phyloP scores from a whole-genome alignment of 2,888 invertebrate genomes.

The Odiellus spinosus region DNA sequence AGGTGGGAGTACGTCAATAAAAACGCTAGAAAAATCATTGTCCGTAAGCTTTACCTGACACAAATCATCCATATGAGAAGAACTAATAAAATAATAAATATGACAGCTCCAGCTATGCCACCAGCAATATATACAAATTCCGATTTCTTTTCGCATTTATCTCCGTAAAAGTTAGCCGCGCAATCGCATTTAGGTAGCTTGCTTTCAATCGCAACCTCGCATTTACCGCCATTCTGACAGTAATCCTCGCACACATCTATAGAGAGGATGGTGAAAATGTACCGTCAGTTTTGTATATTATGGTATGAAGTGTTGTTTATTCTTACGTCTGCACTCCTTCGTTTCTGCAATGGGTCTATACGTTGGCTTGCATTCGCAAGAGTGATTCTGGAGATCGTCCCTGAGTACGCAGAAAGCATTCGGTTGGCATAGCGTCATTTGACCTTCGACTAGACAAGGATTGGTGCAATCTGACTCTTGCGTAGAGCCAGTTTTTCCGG shows the following conservation, averaged over 20 bases:
- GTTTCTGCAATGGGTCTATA: constrained; percentile 34
- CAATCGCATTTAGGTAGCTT: constrained; percentile 78
- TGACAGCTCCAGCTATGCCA: constrained; percentile 83
- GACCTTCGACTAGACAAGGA: constrained; percentile 59
- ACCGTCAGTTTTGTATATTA: too few relatives aligned
- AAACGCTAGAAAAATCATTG: too few relatives aligned
- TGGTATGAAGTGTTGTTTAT: neutral
- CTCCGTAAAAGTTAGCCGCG: constrained; percentile 78
- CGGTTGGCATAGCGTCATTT: constrained; percentile 60
- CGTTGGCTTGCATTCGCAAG: constrained; percentile 83
- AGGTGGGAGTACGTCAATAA: too few relatives aligned
- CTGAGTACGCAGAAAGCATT: constrained; percentile 73
- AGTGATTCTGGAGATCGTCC: constrained; percentile 65
- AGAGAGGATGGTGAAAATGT: constrained; percentile 19
- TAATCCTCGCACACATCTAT: constrained; percentile 63
- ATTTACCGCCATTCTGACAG: constrained; percentile 79
- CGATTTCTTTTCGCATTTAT: constrained; percentile 75
- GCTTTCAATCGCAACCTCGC: constrained; percentile 52
- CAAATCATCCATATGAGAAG: constrained; percentile 95
- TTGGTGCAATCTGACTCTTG: constrained; percentile 70
- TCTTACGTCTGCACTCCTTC: constrained; percentile 42
- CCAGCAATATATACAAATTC: constrained; percentile 89
- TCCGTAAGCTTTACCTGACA: constrained; percentile 33
- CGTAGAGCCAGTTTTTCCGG: constrained; percentile 59
- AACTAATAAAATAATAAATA: constrained; percentile 78